Evolutionary conservation across 2,888 invertebrate species (phyloP).

Genomic region (Orchestes rusci): DNA sequence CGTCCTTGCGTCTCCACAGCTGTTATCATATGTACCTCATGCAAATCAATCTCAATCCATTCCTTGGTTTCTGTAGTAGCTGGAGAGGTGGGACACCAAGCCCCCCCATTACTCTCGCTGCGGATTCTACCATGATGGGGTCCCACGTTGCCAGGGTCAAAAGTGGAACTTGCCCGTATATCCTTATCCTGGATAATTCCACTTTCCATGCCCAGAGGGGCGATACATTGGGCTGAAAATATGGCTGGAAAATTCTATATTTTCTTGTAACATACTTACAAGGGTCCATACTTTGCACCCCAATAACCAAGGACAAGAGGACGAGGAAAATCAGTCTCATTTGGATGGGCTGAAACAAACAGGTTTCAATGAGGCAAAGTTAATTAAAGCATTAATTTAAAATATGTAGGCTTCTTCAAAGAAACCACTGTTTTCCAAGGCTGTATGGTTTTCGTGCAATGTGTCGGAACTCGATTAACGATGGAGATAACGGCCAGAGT

Average conservation of each 20-base stretch:
- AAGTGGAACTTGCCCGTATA: constrained; percentile 77
- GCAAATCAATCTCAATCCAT: constrained; percentile 76
- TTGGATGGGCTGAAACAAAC: no score
- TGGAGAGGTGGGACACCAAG: constrained; percentile 85
- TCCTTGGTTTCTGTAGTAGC: constrained; percentile 68
- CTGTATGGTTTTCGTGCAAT: no score
- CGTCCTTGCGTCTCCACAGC: constrained; percentile 79
- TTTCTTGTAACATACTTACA: no score
- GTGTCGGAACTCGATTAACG: no score
- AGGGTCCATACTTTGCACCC: no score
- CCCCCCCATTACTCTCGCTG: constrained; percentile 79
- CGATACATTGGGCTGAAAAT: constrained; percentile 75
- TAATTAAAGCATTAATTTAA: no score
- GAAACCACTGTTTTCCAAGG: no score
- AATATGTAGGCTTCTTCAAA: no score
- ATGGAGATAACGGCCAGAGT: no score
- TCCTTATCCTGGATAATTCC: constrained; percentile 72
- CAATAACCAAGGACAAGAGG: no score
- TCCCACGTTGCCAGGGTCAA: constrained; percentile 76
- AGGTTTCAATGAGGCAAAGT: no score
- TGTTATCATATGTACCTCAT: constrained; percentile 71
- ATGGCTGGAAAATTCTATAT: constrained; percentile 40
- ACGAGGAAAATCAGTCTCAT: no score
- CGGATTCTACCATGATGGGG: constrained; percentile 78
- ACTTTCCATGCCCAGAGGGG: constrained; percentile 80